These are phyloP conservation scores for Acrossocheilus wenchowensis DNA, from an alignment of 2,797 vertebrate genomes.

Conservation along the genomic window DNA sequence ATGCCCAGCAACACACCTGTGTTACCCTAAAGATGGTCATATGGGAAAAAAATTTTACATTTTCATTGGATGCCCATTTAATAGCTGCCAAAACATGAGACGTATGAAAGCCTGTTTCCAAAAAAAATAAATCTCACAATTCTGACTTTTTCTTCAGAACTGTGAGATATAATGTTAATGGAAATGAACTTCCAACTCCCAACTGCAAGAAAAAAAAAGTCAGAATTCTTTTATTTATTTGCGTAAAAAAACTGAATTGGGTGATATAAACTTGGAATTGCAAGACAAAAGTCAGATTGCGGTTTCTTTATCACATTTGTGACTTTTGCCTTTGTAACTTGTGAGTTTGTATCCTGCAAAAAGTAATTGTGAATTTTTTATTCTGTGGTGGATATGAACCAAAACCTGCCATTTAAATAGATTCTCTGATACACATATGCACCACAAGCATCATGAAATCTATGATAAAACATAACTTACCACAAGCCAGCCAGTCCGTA, in stretches of 20 bases:
- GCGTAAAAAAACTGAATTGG: background rate
- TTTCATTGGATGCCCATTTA: background rate
- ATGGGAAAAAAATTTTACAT: background rate
- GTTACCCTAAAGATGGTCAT: slow-evolving; percentile 83
- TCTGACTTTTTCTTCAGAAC: background rate
- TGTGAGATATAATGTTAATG: background rate
- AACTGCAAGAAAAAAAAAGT: background rate
- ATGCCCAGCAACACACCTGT: slow-evolving; percentile 90
- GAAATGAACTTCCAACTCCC: background rate
- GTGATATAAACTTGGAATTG: background rate
- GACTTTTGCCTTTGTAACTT: no score
- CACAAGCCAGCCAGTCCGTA: slow-evolving; percentile 96
- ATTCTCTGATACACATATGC: background rate
- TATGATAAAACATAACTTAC: slow-evolving; percentile 76
- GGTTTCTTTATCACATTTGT: background rate
- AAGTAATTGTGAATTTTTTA: no score
- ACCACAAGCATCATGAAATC: background rate
- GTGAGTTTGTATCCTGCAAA: background rate
- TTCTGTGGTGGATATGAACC: background rate
- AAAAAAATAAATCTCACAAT: background rate
- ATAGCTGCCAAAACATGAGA: background rate
- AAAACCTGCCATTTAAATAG: background rate
- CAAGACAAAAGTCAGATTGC: background rate
- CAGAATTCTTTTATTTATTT: no score
- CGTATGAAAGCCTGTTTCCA: background rate